Evolutionary conservation across 2,888 invertebrate species (phyloP), one percentile per base, ranked within the genome.

Genomic region (Apotomis turbidana): DNA sequence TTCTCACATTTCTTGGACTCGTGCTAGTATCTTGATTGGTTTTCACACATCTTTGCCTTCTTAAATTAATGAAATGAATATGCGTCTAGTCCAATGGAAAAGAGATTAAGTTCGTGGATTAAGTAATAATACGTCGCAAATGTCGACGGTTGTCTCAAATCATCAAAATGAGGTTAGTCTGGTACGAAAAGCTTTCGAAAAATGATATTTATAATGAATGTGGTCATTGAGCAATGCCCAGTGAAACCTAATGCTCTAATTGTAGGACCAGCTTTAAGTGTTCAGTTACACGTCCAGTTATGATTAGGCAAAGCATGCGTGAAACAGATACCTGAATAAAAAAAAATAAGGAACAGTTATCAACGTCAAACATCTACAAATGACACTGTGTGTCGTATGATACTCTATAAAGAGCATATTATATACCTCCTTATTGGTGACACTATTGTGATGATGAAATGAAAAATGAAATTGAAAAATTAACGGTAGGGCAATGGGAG

Each of bases 51-150:
- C 90, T 93, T 91, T 91, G 90, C 93, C 93, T 93, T 93, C 91
- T 86, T 90, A 88, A 90, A 91, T 87, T 91, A 89, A 90, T 88
- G 78, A 80, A 89, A 90, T 88, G 78, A 80, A 86, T 89, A 91
- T 90, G 90, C 91, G 90, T 93, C 93, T 93, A 93, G 93, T 93
- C 93, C 91, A 91, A 90, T 90, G 87, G 88, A 86, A 92, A 91
- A 89, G 92, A 92, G 91, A 92, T 92, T 93, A 91, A 89, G 86
- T 89, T 86, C 85, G 87, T 88, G 87, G 85, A 85, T 84, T 90
- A 88, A 90, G 91, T 90, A 85, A 85, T 86, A 85, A 83, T 83
- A 85, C 79, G 77, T 85, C 83, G 81, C 82, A 79, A 81, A 83
- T 77, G 80, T 82, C 57, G 44, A 62, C 27, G 58, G 79, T 76